phyloP scores from a whole-genome alignment of 2,797 vertebrate genomes.

The Pitangus sulphuratus region DNA sequence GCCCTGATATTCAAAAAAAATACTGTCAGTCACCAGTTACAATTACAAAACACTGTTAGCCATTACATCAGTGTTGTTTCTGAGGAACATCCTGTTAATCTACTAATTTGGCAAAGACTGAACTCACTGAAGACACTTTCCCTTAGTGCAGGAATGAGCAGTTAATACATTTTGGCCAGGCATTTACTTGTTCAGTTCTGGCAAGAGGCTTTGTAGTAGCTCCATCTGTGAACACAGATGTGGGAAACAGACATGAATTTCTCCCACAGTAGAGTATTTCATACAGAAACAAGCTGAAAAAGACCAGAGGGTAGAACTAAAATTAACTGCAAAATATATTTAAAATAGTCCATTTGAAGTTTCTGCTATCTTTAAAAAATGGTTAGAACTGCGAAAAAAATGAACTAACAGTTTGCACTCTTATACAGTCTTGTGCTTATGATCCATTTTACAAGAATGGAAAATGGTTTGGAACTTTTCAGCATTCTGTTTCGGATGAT shows the following conservation, averaged over 20 bases:
- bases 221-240: constrained; percentile 65
- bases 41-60: background rate
- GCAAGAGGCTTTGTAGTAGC: constrained; percentile 23
- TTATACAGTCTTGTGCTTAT: background rate
- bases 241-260: constrained; percentile 24
- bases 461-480: background rate
- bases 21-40: background rate
- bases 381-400: background rate
- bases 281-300: constrained; percentile 10
- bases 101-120: constrained; percentile 11
- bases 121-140: background rate
- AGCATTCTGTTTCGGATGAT: background rate
- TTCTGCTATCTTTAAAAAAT: background rate
- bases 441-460: background rate
- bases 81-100: constrained; percentile 11
- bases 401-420: background rate
- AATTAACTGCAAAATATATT: constrained; percentile 16
- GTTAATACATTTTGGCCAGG: constrained; percentile 9
- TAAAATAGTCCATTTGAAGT: constrained; percentile 1
- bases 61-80: background rate
- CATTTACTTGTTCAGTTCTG: constrained; percentile 3
- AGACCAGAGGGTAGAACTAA: constrained; percentile 17
- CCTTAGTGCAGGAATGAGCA: background rate
- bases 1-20: background rate
- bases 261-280: background rate